These are phyloP conservation scores for Hydractinia echinata DNA, from an alignment of 30 jellyfish, hydroid and myxozoan genomes.

Conservation along the genomic window DNA sequence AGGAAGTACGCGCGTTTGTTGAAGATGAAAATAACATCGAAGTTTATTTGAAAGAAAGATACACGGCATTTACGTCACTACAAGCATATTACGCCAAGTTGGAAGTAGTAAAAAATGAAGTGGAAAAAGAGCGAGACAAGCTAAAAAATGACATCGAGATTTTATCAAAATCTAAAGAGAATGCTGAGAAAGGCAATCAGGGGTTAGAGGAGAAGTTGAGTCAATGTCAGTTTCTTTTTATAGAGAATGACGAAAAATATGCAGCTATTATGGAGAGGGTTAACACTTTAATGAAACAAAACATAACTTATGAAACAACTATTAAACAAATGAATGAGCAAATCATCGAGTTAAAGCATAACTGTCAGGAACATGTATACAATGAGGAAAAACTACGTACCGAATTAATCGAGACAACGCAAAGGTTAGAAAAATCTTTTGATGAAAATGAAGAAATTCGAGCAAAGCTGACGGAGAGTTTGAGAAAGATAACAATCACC, in stretches of 20 bases:
- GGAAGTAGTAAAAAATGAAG: neutral
- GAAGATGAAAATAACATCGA: constrained; percentile 7
- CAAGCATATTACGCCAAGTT: neutral
- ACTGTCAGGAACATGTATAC: neutral
- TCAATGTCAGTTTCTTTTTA: constrained; percentile 1
- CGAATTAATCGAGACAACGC: neutral
- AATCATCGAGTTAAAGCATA: neutral
- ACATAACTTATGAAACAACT: neutral
- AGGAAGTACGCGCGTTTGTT: neutral
- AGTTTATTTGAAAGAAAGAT: neutral
- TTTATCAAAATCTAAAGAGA: neutral
- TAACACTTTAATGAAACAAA: neutral
- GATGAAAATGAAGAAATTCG: neutral
- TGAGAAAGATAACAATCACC: neutral
- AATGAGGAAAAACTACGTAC: neutral
- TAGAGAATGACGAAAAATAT: neutral
- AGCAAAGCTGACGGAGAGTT: neutral
- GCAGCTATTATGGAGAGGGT: neutral
- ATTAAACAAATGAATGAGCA: neutral
- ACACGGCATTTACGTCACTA: neutral
- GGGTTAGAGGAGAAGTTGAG: constrained; percentile 3
- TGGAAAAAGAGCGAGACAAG: neutral
- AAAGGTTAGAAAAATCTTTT: neutral
- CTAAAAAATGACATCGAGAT: neutral
- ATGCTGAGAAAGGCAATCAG: neutral